Percentiles rank a stretch among this genome's conserved stretches.
These are phyloP conservation scores for Mya arenaria DNA, from an alignment of 1,140 invertebrate species.

Conservation along the genomic window DNA sequence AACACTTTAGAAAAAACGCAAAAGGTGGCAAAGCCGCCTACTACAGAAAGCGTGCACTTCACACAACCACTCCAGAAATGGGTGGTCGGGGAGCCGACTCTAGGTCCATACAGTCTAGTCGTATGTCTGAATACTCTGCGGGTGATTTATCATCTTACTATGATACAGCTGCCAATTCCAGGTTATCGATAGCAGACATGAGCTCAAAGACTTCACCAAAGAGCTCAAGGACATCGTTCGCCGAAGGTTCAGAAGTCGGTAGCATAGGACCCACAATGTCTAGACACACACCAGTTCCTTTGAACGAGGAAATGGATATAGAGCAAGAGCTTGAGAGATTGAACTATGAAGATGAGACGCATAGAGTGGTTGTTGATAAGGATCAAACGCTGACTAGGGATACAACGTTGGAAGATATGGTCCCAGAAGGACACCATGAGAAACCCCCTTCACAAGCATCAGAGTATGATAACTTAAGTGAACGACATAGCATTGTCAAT, in stretches of 20 bases:
- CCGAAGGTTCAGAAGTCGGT: slow-evolving; percentile 72
- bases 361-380: not conserved
- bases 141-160: slow-evolving; percentile 76
- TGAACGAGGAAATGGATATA: slow-evolving; percentile 58
- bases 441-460: slow-evolving; percentile 70
- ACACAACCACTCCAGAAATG: slow-evolving; percentile 67
- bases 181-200: slow-evolving; percentile 71
- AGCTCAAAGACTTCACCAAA: slow-evolving; percentile 69
- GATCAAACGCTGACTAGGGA: slow-evolving; percentile 45
- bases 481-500: not conserved
- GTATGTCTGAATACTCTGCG: slow-evolving; percentile 73
- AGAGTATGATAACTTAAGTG: slow-evolving; percentile 76
- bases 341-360: not conserved
- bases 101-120: slow-evolving; percentile 74
- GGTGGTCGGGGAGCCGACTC: slow-evolving; percentile 68
- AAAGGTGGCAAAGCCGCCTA: slow-evolving; percentile 70
- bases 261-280: slow-evolving; percentile 58
- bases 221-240: slow-evolving; percentile 77
- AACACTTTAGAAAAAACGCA: slow-evolving; percentile 74
- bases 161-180: slow-evolving; percentile 75
- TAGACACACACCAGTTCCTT: slow-evolving; percentile 51
- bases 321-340: slow-evolving; percentile 23
- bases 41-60: slow-evolving; percentile 62
- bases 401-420: slow-evolving; percentile 66
- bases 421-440: slow-evolving; percentile 51